Conservation (phyloP, 2,113 vertebrate species). For the Eretmodus cyanostictus region DNA sequence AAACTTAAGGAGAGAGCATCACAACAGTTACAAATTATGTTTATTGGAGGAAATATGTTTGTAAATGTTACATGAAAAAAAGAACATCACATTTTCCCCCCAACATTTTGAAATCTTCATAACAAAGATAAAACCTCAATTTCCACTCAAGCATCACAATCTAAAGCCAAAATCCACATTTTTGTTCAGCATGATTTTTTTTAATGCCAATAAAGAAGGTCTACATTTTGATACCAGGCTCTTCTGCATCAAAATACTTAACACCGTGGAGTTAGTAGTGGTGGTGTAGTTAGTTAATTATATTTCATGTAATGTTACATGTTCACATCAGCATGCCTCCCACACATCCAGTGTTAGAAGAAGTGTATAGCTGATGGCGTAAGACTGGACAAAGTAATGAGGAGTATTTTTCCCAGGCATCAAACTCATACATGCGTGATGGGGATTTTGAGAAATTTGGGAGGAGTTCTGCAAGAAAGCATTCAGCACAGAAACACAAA, state of each 20-base stretch:
- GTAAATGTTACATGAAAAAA: background rate
- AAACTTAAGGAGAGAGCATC: background rate
- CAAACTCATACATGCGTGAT: background rate
- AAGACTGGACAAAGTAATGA: background rate
- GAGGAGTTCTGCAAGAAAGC: background rate
- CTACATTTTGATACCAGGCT: background rate
- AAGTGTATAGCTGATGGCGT: background rate
- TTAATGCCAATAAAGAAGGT: too few species aligned
- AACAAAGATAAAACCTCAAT: background rate
- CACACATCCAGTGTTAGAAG: background rate
- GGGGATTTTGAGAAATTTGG: background rate
- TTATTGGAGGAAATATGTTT: background rate
- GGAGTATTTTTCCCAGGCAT: background rate
- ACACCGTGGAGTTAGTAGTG: background rate
- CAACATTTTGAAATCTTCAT: background rate
- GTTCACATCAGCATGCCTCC: background rate
- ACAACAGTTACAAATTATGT: background rate
- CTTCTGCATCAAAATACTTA: background rate
- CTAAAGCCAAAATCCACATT: background rate
- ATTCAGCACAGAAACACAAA: background rate
- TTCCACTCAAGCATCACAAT: background rate
- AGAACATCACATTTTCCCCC: background rate
- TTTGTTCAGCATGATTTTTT: background rate
- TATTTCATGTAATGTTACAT: background rate
- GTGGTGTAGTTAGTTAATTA: background rate